Percentiles rank a stretch among this genome's conserved stretches.
Conservation (phyloP, 2,113 vertebrate genomes). For the Candoia aspera region DNA sequence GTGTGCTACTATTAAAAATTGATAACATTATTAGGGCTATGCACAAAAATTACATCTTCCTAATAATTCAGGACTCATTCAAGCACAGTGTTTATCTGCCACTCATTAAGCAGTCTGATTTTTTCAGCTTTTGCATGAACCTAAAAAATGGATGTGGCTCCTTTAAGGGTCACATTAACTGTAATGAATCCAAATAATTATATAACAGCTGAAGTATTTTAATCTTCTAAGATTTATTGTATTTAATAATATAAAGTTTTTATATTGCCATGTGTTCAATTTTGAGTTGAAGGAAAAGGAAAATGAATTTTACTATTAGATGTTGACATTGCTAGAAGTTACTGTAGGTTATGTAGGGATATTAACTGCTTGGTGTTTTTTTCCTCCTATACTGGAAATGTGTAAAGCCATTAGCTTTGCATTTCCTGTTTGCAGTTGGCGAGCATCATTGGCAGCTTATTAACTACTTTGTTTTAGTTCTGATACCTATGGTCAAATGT, state of each 20-base stretch:
- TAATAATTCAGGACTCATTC: not conserved
- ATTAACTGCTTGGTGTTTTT: not conserved
- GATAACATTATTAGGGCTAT: not conserved
- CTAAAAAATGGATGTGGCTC: not conserved
- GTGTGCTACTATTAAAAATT: not conserved
- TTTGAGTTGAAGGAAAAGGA: not conserved
- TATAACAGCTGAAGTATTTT: not conserved
- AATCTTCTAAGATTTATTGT: not conserved
- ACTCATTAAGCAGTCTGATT: not conserved
- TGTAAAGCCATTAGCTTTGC: conserved; percentile 2
- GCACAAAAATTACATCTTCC: not conserved
- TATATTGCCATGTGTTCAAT: not conserved
- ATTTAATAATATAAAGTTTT: not conserved
- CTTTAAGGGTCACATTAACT: not conserved
- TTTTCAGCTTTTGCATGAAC: not conserved
- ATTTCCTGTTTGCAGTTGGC: not conserved
- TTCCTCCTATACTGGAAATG: not conserved
- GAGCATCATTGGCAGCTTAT: not conserved
- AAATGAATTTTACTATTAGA: not conserved
- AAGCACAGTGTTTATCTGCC: not conserved
- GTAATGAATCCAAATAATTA: not conserved
- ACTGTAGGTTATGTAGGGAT: not conserved
- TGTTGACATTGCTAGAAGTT: not conserved
- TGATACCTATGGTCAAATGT: not conserved
- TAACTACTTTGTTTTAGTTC: not conserved